Base-by-base conservation (phyloP, 2,888 invertebrate genomes). In the Stenoptilia bipunctidactyla region DNA sequence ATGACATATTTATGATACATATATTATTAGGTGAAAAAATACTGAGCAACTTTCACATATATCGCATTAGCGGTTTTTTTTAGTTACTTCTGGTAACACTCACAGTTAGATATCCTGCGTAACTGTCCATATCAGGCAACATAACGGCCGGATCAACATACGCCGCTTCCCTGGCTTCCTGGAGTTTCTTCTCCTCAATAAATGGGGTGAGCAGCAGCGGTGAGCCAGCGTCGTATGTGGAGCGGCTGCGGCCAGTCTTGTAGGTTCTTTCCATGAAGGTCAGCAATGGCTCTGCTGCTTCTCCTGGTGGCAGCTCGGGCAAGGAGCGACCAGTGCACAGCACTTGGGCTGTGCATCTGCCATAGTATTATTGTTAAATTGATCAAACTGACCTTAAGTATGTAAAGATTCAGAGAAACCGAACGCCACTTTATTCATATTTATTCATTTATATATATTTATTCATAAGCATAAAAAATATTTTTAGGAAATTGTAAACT, bases 161-260 rank as follows among this genome's bases (percentile, higher is more conserved):
- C 0, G 85, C 82, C 0, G 76, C 74, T 27, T 70, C 61, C 40
- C 79, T 73, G 0, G 86, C 88, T 49, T 83, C 76, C 9, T 83
- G 69, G 14, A 86, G 49, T 44, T 83, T 74, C 6, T 86, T 85
- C 14, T 71, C 61, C 46, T 87, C 85, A 12, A 89, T 83, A 38
- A 68, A 75, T 0, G 87, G 86, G 0, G 87, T 85, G 6, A 89
- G 71, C 13, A 87, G 79, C 1, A 89, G 61, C 0, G 86, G 86
- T 1, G 80, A 57, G 0, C 88, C 88, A 0, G 84, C 71, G 12
- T 30, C 30, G 9, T 34, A 4, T 13, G 13, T 8, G 27, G 48
- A 58, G 15, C 72, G 56, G 1, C 51, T 58, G 1, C 66, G 55
- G 1, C 70, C 68, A 3, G 60, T 43, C 37, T 55, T 56, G 54